A percentile compares a stretch with the other conserved stretches of the same genome.
Conservation (phyloP, 2,113 vertebrate genomes). For the Labeo rohita region DNA sequence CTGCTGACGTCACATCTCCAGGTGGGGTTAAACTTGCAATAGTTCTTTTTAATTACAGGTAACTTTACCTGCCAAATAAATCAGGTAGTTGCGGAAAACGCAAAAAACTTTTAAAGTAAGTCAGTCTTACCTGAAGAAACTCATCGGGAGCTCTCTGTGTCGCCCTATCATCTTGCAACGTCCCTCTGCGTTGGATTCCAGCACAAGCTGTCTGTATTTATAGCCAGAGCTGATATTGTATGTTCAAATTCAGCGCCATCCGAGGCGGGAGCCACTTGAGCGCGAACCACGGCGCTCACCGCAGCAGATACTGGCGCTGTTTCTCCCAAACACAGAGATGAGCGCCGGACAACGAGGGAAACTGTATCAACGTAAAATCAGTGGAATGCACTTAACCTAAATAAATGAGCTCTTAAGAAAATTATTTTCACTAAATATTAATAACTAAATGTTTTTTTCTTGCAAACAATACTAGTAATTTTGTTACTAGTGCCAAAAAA, state of each 20-base stretch:
- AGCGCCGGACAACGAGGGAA: not conserved
- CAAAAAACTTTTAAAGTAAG: not conserved
- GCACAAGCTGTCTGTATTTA: slow-evolving; percentile 50
- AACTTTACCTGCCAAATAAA: not conserved
- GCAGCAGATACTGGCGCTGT: slow-evolving; percentile 1
- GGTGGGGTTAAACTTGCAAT: slow-evolving; percentile 38
- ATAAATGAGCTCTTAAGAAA: not conserved
- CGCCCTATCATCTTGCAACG: not conserved
- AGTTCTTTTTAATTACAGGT: not conserved
- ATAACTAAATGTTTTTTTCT: not conserved
- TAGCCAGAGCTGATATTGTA: slow-evolving; percentile 34
- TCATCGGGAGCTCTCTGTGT: not conserved
- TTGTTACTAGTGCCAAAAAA: too few species aligned
- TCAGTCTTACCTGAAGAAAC: not conserved
- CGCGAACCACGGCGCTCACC: slow-evolving; percentile 55
- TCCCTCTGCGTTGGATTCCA: slow-evolving; percentile 5
- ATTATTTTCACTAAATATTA: not conserved
- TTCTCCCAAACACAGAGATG: not conserved
- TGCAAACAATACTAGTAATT: not conserved
- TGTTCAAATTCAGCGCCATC: slow-evolving; percentile 55
- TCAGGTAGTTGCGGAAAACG: not conserved
- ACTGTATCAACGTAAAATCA: not conserved
- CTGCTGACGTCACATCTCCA: slow-evolving; percentile 51
- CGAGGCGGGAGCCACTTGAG: slow-evolving; percentile 51
- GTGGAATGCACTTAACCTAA: not conserved